Percentiles rank a stretch among this genome's conserved stretches.
phyloP scores from a whole-genome alignment of 2,113 vertebrate genomes.

The mouse (Mus musculus) region GRCm39 chr16:58300001-58300500 shows the following conservation, averaged over 20 bases:
- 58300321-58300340: neutral
- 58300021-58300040: neutral
- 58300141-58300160: neutral
- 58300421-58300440: neutral
- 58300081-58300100: neutral
- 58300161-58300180: neutral
- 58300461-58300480: no score
- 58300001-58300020: slow-evolving; percentile 30
- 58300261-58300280: slow-evolving; percentile 49
- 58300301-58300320: neutral
- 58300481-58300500: neutral
- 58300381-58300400: no score
- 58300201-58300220: neutral
- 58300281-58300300: slow-evolving; percentile 3
- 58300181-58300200: neutral
- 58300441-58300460: no score
- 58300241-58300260: slow-evolving; percentile 33
- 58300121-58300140: neutral
- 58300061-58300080: neutral
- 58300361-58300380: neutral
- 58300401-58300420: neutral
- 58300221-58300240: neutral
- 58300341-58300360: neutral
- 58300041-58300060: neutral
- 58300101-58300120: neutral